A percentile compares a stretch with the other conserved stretches of the same genome.
Evolutionary conservation across 1,140 invertebrate species (phyloP).

Genomic region (Bursaphelenchus mucronatus): DNA sequence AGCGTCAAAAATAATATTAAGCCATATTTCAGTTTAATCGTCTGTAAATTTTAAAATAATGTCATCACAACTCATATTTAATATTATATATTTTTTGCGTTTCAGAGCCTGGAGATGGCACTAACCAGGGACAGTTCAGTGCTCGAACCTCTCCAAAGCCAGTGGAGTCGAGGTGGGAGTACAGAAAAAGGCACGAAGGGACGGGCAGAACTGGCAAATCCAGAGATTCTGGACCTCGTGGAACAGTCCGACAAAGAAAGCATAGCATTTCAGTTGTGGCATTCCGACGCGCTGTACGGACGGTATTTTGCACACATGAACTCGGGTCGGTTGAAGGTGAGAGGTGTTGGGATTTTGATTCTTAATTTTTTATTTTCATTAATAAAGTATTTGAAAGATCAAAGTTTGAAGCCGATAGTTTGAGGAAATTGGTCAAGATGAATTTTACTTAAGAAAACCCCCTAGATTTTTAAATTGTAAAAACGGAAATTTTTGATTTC

Average conservation of each 20-base stretch:
- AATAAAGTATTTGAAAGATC: too few relatives aligned
- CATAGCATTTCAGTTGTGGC: conserved; percentile 41
- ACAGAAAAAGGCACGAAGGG: conserved; percentile 10
- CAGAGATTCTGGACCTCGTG: conserved; percentile 34
- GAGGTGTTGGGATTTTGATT: too few relatives aligned
- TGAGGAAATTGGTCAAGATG: not conserved
- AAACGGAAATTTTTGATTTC: too few relatives aligned
- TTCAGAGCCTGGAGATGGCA: conserved; percentile 39
- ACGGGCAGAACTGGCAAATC: conserved; percentile 29
- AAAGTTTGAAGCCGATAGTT: not conserved
- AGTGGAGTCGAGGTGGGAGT: conserved; percentile 24
- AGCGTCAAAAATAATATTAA: not conserved
- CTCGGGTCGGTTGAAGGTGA: conserved; percentile 15
- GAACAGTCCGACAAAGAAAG: conserved; percentile 30
- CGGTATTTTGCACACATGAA: conserved; percentile 48
- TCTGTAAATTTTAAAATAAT: not conserved
- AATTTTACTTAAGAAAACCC: not conserved
- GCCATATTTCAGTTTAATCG: not conserved
- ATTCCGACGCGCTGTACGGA: conserved; percentile 33
- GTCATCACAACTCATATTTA: not conserved
- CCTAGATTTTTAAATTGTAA: not conserved
- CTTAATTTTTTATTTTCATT: too few relatives aligned
- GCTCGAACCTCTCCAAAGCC: conserved; percentile 28
- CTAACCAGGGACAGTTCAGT: conserved; percentile 32
- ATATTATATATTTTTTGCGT: conserved; percentile 13